Evolutionary conservation across 2,797 vertebrate species (phyloP).

Genomic region (Lacerta agilis): DNA sequence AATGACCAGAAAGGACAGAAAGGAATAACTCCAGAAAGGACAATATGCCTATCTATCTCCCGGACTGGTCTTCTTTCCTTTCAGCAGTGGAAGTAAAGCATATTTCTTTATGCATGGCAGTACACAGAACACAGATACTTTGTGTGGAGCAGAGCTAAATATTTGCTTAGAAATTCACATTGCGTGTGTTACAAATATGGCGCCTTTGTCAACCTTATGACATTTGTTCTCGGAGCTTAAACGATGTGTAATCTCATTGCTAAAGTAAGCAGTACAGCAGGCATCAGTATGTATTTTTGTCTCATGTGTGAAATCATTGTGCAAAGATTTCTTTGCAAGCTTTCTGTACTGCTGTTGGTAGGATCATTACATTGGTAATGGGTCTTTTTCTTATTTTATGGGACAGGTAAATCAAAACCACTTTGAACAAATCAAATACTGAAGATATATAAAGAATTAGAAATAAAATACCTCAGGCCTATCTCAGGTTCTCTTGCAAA

Average conservation of each 20-base stretch:
- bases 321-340: conserved; percentile 1
- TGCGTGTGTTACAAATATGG: conserved; percentile 11
- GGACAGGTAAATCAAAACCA: not conserved
- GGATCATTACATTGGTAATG: conserved; percentile 1
- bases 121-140: not conserved
- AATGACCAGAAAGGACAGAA: too few relatives aligned
- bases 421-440: conserved; percentile 5
- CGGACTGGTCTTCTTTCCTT: not conserved
- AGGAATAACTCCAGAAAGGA: not conserved
- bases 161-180: conserved; percentile 34
- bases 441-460: not conserved
- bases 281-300: conserved; percentile 2
- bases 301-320: conserved; percentile 20
- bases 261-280: conserved; percentile 11
- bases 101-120: conserved; percentile 25
- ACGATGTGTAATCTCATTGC: not conserved
- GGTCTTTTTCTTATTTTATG: not conserved
- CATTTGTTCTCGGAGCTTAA: conserved; percentile 29
- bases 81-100: conserved; percentile 26
- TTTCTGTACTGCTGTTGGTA: not conserved
- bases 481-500: not conserved
- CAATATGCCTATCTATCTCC: not conserved
- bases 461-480: too few relatives aligned
- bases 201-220: conserved; percentile 1
- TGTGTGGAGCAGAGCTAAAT: conserved; percentile 19